Percentiles rank a stretch among this genome's conserved stretches.
Evolutionary conservation across 2,113 vertebrate genomes (phyloP).

Genomic region (Tupaia tana): DNA sequence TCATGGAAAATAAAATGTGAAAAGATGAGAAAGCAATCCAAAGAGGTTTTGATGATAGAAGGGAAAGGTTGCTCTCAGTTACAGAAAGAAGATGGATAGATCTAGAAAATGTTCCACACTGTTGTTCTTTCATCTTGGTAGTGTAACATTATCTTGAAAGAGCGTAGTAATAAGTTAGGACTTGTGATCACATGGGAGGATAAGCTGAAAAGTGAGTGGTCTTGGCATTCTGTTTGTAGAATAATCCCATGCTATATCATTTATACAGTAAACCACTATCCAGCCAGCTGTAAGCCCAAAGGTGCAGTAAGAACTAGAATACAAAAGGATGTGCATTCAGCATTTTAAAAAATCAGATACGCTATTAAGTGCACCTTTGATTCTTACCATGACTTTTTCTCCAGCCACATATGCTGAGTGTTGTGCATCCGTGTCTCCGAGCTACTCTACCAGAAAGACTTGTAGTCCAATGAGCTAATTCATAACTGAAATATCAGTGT

Average conservation of each 20-base stretch:
- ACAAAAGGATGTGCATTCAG: background rate
- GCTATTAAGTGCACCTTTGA: background rate
- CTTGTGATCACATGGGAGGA: background rate
- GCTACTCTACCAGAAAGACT: background rate
- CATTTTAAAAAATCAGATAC: background rate
- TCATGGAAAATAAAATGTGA: background rate
- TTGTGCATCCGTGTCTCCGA: background rate
- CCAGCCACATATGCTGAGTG: background rate
- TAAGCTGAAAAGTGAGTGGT: background rate
- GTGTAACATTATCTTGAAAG: background rate
- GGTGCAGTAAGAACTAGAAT: background rate
- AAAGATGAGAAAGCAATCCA: background rate
- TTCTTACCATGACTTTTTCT: background rate
- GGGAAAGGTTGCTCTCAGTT: background rate
- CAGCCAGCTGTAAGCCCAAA: background rate
- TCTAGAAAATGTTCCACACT: background rate
- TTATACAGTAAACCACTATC: background rate
- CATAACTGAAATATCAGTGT: background rate
- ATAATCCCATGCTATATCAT: background rate
- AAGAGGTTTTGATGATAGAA: background rate
- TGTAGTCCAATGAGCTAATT: background rate
- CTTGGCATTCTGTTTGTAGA: background rate
- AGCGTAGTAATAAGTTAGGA: background rate
- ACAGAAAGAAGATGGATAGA: background rate
- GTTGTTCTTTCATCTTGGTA: background rate